Conservation (phyloP, 2,888 invertebrate genomes). For the Congeria kusceri region DNA sequence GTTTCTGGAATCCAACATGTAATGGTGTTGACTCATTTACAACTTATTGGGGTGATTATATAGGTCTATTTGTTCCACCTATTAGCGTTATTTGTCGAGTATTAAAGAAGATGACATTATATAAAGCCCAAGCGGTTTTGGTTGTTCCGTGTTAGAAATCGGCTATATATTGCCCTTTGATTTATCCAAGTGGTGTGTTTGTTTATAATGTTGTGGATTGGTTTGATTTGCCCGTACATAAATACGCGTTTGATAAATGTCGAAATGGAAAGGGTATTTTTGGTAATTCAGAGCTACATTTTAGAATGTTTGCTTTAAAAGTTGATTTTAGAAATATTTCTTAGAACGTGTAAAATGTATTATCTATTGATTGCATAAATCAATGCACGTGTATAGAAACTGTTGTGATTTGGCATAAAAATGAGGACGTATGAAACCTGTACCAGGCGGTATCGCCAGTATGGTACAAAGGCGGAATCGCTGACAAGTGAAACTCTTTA, state of each 20-base stretch:
- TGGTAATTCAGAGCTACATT: background rate
- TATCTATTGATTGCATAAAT: too few relatives aligned
- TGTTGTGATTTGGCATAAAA: too few relatives aligned
- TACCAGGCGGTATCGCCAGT: too few relatives aligned
- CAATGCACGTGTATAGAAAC: background rate
- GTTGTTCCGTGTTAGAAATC: conserved; percentile 1
- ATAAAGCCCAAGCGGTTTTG: background rate
- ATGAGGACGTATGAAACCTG: too few relatives aligned
- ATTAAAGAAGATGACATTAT: background rate
- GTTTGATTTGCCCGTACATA: too few relatives aligned
- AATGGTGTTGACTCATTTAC: too few relatives aligned
- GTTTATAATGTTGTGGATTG: background rate
- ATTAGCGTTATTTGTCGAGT: background rate
- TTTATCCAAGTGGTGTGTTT: background rate
- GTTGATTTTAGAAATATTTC: background rate
- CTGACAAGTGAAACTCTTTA: too few relatives aligned
- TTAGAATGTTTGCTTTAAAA: background rate
- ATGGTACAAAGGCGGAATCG: too few relatives aligned
- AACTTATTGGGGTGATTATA: too few relatives aligned
- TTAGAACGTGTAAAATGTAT: too few relatives aligned
- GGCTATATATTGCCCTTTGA: background rate
- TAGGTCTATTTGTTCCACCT: too few relatives aligned
- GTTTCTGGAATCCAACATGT: too few relatives aligned
- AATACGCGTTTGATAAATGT: background rate
- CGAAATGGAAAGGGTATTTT: background rate